Evolutionary conservation across 2,113 vertebrate species (phyloP).

Genomic region (Catharus bicknelli): DNA sequence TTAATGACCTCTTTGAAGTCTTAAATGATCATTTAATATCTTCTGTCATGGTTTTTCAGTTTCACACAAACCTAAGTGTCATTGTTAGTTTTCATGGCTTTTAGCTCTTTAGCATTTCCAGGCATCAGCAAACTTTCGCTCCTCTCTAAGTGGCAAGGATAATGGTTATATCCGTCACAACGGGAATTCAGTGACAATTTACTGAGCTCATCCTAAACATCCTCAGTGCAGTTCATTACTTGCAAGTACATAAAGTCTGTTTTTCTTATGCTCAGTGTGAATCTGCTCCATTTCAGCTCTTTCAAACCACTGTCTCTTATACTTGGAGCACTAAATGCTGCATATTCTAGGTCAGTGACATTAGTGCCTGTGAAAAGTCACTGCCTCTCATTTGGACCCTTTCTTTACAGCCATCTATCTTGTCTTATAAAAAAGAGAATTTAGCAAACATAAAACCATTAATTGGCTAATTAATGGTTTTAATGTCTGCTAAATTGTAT

Average conservation of each 20-base stretch:
- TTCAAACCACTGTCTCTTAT: background rate
- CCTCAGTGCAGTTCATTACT: background rate
- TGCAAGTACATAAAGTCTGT: background rate
- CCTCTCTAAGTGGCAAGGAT: background rate
- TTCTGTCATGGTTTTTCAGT: conserved; percentile 7
- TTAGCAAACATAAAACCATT: too few species aligned
- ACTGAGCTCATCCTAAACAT: background rate
- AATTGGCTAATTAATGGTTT: background rate
- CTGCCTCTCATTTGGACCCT: background rate
- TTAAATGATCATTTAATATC: conserved; percentile 46
- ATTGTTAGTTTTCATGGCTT: background rate
- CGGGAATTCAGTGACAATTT: background rate
- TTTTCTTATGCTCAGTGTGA: background rate
- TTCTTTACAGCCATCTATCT: background rate
- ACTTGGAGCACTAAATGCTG: background rate
- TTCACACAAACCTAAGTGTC: background rate
- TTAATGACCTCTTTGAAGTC: conserved; percentile 23
- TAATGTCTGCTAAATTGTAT: background rate
- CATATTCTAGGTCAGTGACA: background rate
- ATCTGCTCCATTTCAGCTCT: background rate
- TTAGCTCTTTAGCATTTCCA: background rate
- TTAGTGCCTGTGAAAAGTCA: background rate
- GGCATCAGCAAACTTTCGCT: conserved; percentile 16
- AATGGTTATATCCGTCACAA: background rate
- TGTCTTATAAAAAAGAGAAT: background rate